Conservation (phyloP, 2,888 invertebrate genomes). For the Incurvaria masculella region DNA sequence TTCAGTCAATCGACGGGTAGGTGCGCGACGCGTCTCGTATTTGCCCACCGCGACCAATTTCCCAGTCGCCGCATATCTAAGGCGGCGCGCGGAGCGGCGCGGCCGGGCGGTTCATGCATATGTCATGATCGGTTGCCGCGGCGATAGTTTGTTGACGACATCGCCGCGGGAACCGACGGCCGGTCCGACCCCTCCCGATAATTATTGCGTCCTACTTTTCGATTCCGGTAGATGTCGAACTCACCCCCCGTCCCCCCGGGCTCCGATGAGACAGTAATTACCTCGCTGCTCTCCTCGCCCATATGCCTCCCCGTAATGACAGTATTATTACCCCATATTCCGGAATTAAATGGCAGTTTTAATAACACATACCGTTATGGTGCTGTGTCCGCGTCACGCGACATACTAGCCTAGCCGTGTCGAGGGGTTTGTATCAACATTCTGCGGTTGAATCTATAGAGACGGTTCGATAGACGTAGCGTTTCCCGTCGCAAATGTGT, state of each 20-base stretch:
- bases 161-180: constrained; percentile 42
- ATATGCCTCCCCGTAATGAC: constrained; percentile 28
- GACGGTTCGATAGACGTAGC: too few species aligned
- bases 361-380: background rate
- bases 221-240: constrained; percentile 38
- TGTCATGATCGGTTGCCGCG: constrained; percentile 53
- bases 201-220: constrained; percentile 50
- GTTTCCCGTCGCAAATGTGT: too few species aligned
- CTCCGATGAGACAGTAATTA: constrained; percentile 53
- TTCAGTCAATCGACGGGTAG: background rate
- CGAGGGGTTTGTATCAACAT: too few species aligned
- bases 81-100: constrained; percentile 29
- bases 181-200: constrained; percentile 41
- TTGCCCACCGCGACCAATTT: constrained; percentile 47
- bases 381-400: background rate
- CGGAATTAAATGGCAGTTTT: background rate
- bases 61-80: constrained; percentile 51
- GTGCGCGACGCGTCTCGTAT: constrained; percentile 28
- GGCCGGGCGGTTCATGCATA: constrained; percentile 50
- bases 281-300: constrained; percentile 32
- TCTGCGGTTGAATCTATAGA: too few species aligned
- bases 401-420: too few species aligned
- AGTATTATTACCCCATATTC: constrained; percentile 12
- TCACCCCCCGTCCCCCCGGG: constrained; percentile 26
- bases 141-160: constrained; percentile 55